Conservation (phyloP, 1,140 invertebrate genomes). For the Pentalonia nigronervosa region DNA sequence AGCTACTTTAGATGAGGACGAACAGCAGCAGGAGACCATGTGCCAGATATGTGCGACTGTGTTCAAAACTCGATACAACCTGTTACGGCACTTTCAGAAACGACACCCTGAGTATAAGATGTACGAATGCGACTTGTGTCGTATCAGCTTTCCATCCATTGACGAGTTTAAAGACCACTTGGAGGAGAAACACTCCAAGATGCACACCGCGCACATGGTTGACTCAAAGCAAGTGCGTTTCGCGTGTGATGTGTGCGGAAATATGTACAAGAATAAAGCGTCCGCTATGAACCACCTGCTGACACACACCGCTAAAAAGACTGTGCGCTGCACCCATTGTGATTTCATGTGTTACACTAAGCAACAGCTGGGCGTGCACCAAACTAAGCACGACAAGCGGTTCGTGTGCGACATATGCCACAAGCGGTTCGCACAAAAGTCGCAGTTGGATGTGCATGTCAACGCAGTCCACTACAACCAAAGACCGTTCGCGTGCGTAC, state of each 20-base stretch:
- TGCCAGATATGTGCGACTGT: slow-evolving; percentile 66
- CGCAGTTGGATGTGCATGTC: slow-evolving; percentile 61
- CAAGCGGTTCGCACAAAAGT: slow-evolving; percentile 59
- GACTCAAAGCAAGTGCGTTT: slow-evolving; percentile 48
- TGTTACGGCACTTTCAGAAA: slow-evolving; percentile 49
- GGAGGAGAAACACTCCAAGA: slow-evolving; percentile 19
- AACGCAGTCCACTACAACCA: slow-evolving; percentile 63
- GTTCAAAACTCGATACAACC: slow-evolving; percentile 65
- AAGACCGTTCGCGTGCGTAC: slow-evolving; percentile 66
- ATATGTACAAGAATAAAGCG: slow-evolving; percentile 53
- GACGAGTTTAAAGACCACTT: slow-evolving; percentile 56
- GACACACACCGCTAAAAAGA: slow-evolving; percentile 56
- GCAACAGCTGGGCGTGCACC: slow-evolving; percentile 57
- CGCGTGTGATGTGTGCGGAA: slow-evolving; percentile 53
- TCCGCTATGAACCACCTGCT: slow-evolving; percentile 55
- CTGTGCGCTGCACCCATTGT: neutral
- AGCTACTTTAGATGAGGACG: neutral
- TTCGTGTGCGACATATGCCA: slow-evolving; percentile 59
- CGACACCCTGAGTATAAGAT: slow-evolving; percentile 50
- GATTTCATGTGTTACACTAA: slow-evolving; percentile 55
- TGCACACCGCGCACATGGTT: neutral
- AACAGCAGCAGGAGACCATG: slow-evolving; percentile 59
- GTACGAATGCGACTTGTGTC: slow-evolving; percentile 66
- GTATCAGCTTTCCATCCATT: slow-evolving; percentile 68
- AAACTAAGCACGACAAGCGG: slow-evolving; percentile 59